Base-by-base conservation (phyloP, 2,888 invertebrate species). In the Elmis aenea region DNA sequence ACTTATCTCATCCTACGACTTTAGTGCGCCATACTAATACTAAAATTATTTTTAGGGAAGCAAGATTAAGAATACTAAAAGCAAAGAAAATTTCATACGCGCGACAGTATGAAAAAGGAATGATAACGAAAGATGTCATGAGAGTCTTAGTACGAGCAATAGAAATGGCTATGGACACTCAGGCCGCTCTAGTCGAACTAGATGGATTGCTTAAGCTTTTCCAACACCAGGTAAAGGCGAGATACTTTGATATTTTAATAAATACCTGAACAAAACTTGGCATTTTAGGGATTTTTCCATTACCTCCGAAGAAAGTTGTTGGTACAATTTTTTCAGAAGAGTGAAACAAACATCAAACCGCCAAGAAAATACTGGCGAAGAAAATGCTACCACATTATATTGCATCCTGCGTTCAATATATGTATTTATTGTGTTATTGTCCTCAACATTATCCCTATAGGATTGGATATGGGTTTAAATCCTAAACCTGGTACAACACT, bases 41-140 rank as follows among this genome's bases (percentile, higher is more conserved):
- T n/a, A 13, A 15, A 20, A 30, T n/a, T 29, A 13, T 25, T 33
- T 25, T 55, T 5, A 65, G 68, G 21, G 80, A 80, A 59, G 77
- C 78, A 1, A 70, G 77, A 33, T 67, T 76, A 25, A 67, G 78
- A 3, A 71, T 79, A 2, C 54, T 80, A 1, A 79, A 78, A 60
- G 75, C 78, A 0, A 65, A 78, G 56, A 78, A 77, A 62, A 77
- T 79, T 49, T 77, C 76, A 0, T 78, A 76, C 49, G 77, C 78
- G 74, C 64, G 76, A 1, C 80, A 80, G 54, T 79, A 74, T 48
- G 78, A 78, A 48, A 75, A 76, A 34, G 80, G 80, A 0, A 72
- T 78, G 61, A 66, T 81, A 39, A 74, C 77, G 26, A 72, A 75
- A 37, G 73, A 76, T 3, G 76, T 75, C 1, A 73, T 78, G 1